These are phyloP conservation scores for Deroplatys truncata DNA, from an alignment of 2,888 invertebrate species.

Conservation along the genomic window DNA sequence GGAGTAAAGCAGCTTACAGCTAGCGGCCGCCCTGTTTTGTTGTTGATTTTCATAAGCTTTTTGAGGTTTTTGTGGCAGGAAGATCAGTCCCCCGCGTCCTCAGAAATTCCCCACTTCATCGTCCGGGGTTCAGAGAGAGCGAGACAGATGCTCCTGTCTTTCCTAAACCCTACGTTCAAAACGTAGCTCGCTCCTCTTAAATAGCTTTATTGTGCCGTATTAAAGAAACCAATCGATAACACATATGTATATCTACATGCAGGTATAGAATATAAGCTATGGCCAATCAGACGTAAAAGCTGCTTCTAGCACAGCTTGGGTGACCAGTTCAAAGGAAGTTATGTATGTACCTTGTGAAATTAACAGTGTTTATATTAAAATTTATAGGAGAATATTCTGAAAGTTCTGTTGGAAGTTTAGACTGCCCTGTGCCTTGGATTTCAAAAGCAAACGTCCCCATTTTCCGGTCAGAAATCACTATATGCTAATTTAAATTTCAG, in stretches of 20 bases:
- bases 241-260: neutral
- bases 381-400: too few relatives aligned
- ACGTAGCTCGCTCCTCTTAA: neutral
- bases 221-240: neutral
- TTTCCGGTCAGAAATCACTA: too few relatives aligned
- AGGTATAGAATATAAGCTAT: neutral
- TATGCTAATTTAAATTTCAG: too few relatives aligned
- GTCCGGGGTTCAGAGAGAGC: neutral
- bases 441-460: too few relatives aligned
- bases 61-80: slow-evolving; percentile 4
- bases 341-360: too few relatives aligned
- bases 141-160: neutral
- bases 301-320: too few relatives aligned
- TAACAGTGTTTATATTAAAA: too few relatives aligned
- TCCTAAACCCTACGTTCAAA: neutral
- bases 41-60: slow-evolving; percentile 15
- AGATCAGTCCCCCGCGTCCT: neutral
- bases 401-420: too few relatives aligned
- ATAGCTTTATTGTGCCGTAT: neutral
- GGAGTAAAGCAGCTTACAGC: slow-evolving; percentile 11
- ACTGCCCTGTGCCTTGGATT: too few relatives aligned
- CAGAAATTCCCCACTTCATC: neutral
- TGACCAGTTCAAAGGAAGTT: neutral
- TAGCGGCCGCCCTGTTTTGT: neutral
- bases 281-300: too few relatives aligned